Evolutionary conservation across 2,888 invertebrate genomes (phyloP), one percentile per base, ranked within the genome.

Genomic region (Meteorus cinctellus): DNA sequence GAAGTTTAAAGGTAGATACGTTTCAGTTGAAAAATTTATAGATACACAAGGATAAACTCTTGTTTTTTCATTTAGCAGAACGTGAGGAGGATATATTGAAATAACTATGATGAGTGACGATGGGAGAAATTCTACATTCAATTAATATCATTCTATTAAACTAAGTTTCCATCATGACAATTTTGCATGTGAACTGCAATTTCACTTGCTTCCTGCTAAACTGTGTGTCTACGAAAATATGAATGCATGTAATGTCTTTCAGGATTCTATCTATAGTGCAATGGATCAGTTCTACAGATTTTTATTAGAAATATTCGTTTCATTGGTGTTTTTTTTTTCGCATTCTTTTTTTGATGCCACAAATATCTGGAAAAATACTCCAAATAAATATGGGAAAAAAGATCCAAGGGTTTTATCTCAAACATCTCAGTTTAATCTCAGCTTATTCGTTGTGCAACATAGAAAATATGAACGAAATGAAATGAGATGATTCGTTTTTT

Each of bases 101-200:
- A 66, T 4, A 14, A 34, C 14, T 5, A 19, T 4, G 24, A 41
- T 68, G 19, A 48, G 36, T 27, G 36, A 45, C 36, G 48, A 16
- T 6, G 48, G 27, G 29, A 68, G 24, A 29, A 51, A 16, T 48
- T 51, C 29, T 31, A 51, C 14, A 48, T 27, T 51, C 12, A 34
- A 70, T 59, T 36, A 19, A 36, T 51, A 51, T 4, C 31, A n/a
- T n/a, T 27, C 27, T 10, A n/a, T 34, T 14, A 10, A 19, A n/a
- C 4, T 69, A 36, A 24, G 55, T 70, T 70, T 24, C 59, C 2
- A 29, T 19, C 36, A 19, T 68, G 31, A 70, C 34, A 59, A 59
- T 59, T 70, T n/a, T 36, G 59, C 59, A 70, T 70, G 36, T 70
- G 36, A 36, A 59, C 27, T 70, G 16, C 34, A 70, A 70, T 70